Conservation (phyloP, 53 echinoderm and acorn worm species). For the Paelopatides confundens region DNA sequence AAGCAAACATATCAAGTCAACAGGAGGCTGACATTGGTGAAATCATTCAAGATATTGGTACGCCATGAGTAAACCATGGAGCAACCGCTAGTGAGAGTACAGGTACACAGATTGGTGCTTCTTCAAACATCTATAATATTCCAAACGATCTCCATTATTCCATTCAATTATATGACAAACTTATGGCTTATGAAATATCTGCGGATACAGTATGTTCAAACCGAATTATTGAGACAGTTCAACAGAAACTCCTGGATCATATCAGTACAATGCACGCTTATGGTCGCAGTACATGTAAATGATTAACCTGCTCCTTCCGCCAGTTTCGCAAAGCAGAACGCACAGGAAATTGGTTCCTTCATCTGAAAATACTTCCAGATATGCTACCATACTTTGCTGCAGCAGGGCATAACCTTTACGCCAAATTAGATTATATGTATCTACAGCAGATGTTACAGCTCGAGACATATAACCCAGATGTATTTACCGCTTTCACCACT, state of each 20-base stretch:
- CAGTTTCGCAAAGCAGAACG: constrained; percentile 43
- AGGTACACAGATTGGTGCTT: not conserved
- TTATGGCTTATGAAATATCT: not conserved
- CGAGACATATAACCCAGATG: constrained; percentile 33
- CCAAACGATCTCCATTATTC: not conserved
- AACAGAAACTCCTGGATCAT: not conserved
- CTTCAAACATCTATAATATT: no score
- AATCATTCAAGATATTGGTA: not conserved
- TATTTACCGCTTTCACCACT: constrained; percentile 29
- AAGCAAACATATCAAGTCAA: no score
- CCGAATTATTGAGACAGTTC: constrained; percentile 1
- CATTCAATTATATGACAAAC: constrained; percentile 25
- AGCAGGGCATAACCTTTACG: constrained; percentile 70
- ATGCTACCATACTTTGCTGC: constrained; percentile 76
- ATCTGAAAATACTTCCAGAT: constrained; percentile 52
- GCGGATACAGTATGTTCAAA: constrained; percentile 10
- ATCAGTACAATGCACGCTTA: not conserved
- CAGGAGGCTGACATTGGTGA: no score
- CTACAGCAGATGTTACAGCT: constrained; percentile 46
- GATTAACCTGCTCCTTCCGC: constrained; percentile 34
- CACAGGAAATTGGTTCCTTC: constrained; percentile 65
- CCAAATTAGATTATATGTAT: constrained; percentile 61
- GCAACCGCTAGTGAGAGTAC: not conserved
- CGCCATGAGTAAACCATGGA: no score
- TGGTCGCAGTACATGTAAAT: constrained; percentile 66